Evolutionary conservation across 2,113 vertebrate genomes (phyloP), one percentile per base, ranked within the genome.

Genomic region (Centropristis striata): DNA sequence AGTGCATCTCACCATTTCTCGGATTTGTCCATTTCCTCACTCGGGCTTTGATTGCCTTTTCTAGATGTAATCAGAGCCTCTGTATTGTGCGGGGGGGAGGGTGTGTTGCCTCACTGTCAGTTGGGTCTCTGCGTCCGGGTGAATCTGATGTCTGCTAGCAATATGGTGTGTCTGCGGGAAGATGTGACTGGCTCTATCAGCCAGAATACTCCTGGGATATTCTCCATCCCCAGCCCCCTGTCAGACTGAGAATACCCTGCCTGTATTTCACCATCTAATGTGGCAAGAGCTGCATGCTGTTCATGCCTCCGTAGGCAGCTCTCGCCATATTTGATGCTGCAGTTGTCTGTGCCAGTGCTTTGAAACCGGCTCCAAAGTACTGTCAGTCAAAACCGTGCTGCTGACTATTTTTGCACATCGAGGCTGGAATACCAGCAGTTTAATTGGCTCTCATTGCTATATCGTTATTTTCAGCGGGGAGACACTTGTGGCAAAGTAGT

Each of bases 291-390:
- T 67, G 74, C 75, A 46, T 76, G 65, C 80, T 83, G 75, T 78
- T 86, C 80, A 57, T 81, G 82, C 78, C 74, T 86, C 69, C 55
- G 25, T 58, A 46, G 75, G 78, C 87, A 83, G 86, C 75, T 77
- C 72, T 71, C 39, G n/a, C 88, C 75, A 78, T 66, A 75, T 80
- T 84, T 83, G 84, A 89, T 60, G 89, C 80, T 58, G 46, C 11
- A 66, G 83, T 71, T 86, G 85, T 84, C 91, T 87, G 58, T 65
- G 85, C 87, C 86, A 77, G 71, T 15, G 60, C 88, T 91, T 90
- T 93, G 79, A 91, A 93, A 83, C 51, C 12, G 3, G 77, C 87
- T 92, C 88, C 84, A 86, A 92, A 91, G 83, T 86, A 74, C 71
- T 88, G 87, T 89, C 90, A 90, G 76, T 86, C 80, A 83, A 58